Evolutionary conservation across 2,113 vertebrate genomes (phyloP).

Genomic region (Varanus salvator): DNA sequence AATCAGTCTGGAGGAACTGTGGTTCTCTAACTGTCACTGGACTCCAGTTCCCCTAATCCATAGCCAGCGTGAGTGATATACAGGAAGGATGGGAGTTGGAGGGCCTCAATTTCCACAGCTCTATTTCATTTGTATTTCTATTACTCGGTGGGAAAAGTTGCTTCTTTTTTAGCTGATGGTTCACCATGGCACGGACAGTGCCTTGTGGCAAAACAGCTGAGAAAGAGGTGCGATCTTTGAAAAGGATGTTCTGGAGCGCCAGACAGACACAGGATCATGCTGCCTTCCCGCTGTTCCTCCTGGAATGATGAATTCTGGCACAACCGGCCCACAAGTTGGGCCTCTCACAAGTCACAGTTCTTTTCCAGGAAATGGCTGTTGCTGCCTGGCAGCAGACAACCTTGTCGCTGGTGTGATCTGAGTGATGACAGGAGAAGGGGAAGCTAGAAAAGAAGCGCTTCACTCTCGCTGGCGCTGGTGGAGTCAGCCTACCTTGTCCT

Average conservation of each 20-base stretch:
- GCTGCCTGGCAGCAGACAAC: not conserved
- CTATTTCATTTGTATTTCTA: slow-evolving; percentile 57
- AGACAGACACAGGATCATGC: not conserved
- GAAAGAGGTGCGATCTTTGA: not conserved
- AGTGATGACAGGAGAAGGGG: not conserved
- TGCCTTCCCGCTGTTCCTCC: too few species aligned
- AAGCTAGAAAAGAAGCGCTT: too few species aligned
- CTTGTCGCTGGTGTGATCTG: not conserved
- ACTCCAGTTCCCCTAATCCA: too few species aligned
- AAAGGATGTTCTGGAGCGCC: not conserved
- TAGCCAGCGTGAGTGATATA: too few species aligned
- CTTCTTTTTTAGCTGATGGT: not conserved
- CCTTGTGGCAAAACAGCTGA: slow-evolving; percentile 8
- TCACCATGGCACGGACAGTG: too few species aligned
- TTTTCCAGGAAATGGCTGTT: not conserved
- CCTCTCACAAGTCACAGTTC: not conserved
- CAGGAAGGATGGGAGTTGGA: not conserved
- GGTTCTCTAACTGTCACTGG: too few species aligned
- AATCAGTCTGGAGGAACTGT: too few species aligned
- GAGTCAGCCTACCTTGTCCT: too few species aligned
- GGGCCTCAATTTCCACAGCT: too few species aligned
- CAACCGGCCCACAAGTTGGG: not conserved
- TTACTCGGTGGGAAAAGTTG: slow-evolving; percentile 25
- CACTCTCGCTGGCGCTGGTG: not conserved
- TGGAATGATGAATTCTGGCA: not conserved